phyloP scores from a whole-genome alignment of 2,888 invertebrate species.

The Leptopilina syphax region DNA sequence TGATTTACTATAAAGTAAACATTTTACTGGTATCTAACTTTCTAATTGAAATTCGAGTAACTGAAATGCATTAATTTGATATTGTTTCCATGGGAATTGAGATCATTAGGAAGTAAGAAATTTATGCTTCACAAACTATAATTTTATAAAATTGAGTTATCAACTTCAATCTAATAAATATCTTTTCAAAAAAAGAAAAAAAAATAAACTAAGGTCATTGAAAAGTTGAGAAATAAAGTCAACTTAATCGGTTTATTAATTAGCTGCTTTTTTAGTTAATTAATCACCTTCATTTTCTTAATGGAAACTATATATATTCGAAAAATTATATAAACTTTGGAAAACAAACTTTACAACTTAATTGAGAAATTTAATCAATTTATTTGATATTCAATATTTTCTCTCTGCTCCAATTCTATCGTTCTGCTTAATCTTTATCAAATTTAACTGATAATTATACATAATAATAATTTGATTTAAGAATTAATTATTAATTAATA shows the following conservation, averaged over 20 bases:
- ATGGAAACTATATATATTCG: not conserved
- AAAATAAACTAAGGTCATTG: not conserved
- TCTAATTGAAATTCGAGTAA: conserved; percentile 24
- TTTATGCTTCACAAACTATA: not conserved
- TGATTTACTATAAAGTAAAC: not conserved
- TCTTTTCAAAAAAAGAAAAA: not conserved
- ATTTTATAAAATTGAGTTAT: not conserved
- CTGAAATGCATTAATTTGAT: conserved; percentile 13
- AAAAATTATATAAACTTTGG: not conserved
- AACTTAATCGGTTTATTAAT: not conserved
- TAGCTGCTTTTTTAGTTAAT: conserved; percentile 1
- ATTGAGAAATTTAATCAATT: not conserved
- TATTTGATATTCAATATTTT: no score
- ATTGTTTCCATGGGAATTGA: not conserved
- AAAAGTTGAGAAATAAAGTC: not conserved
- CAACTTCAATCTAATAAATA: not conserved
- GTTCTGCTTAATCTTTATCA: no score
- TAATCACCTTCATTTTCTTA: conserved; percentile 11
- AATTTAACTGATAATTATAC: no score
- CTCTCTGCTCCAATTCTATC: no score
- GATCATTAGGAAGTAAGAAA: not conserved
- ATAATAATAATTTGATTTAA: no score
- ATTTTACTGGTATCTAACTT: conserved; percentile 21
- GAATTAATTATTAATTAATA: no score
- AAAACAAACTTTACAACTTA: not conserved